Base-by-base conservation (phyloP, 2,888 invertebrate genomes). In the Maniola hyperantus region DNA sequence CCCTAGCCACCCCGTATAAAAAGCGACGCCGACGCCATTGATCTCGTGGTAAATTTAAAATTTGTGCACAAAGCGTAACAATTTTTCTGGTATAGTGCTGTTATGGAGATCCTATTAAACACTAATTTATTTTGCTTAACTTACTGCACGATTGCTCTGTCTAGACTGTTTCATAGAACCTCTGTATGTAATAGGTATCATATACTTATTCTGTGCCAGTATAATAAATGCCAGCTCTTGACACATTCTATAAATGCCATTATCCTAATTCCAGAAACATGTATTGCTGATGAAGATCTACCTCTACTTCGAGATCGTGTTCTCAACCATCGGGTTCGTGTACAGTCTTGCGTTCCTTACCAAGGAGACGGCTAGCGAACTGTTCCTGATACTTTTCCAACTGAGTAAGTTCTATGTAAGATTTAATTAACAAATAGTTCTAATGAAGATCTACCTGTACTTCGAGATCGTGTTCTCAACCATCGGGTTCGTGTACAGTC, bases 221-320 rank as follows among this genome's bases (percentile, higher is more conserved):
- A n/a, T n/a, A n/a, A n/a, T n/a, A n/a, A n/a, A n/a, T n/a, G n/a
- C n/a, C n/a, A 26, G 26, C 26, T 4, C 1, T 4, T 26, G 26
- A 26, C 4, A 1, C 10, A 2, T 39, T 10, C 44, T 44, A 44
- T n/a, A 13, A 15, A 15, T 26, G 5, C 34, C 4, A 6, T 26
- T 33, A 10, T n/a, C 10, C n/a, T 20, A 36, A 51, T 86, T 89
- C 5, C 87, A 92, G 91, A 91, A 91, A 88, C 88, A 90, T 72
- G 88, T 90, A 63, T 68, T 89, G 10, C 75, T 91, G 0, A 90
- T 91, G 91, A 87, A 86, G 72, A 65, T 85, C 11, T 91, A 89
- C 77, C 76, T 92, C 64, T 89, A 91, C 82, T 91, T 91, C 77
- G 89, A 91, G 82, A 88, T 92, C 48, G 81, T 84, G 4, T 91